Conservation (phyloP, 2,888 invertebrate species). For the Deilephila porcellus region DNA sequence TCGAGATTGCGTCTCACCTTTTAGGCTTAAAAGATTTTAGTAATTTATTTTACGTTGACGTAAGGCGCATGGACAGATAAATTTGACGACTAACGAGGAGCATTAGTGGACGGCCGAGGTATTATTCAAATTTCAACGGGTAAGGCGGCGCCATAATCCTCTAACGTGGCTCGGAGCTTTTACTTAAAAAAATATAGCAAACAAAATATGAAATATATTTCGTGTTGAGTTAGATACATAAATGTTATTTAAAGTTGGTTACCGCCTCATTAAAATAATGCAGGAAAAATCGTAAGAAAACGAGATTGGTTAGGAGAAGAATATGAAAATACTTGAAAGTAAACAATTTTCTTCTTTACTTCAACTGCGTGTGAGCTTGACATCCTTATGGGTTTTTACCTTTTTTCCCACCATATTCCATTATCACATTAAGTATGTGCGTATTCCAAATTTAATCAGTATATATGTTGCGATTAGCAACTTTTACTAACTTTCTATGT, state of each 20-base stretch:
- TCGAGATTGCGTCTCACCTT: constrained; percentile 31
- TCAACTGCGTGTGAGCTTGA: not conserved
- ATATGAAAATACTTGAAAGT: no score
- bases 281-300: no score
- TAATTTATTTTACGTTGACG: constrained; percentile 62
- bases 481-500: constrained; percentile 21
- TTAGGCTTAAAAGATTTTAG: constrained; percentile 49
- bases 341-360: no score
- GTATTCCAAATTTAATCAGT: not conserved
- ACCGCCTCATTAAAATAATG: no score
- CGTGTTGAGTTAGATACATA: no score
- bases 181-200: not conserved
- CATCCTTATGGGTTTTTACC: not conserved
- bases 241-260: no score
- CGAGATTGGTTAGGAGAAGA: no score
- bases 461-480: not conserved
- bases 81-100: constrained; percentile 60
- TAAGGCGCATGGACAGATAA: constrained; percentile 67
- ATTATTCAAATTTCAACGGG: constrained; percentile 72
- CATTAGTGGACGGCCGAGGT: constrained; percentile 59
- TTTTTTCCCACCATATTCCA: not conserved
- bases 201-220: not conserved
- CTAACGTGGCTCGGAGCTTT: constrained; percentile 43
- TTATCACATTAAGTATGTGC: not conserved
- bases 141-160: constrained; percentile 60